Evolutionary conservation across 2,113 vertebrate species (phyloP), one percentile per base, ranked within the genome.

Genomic region (Cygnus atratus): DNA sequence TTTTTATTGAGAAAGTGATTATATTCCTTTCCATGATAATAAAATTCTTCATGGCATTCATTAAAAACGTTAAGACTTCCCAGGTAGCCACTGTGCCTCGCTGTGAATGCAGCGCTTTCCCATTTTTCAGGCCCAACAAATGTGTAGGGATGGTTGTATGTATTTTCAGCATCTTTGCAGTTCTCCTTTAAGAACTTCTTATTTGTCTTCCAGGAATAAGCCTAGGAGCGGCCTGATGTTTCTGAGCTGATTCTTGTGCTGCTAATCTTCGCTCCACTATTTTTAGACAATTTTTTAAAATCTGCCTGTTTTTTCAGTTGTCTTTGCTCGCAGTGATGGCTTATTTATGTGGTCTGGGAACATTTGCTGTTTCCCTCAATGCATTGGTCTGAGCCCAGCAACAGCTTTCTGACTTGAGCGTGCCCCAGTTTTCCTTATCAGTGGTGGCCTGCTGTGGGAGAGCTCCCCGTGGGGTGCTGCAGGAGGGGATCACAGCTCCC

Each of bases 211-310:
- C 43, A 68, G 66, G 68, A 94, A 90, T 80, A 96, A 93, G 68
- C 63, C 90, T 79, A 90, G 88, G 72, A 94, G 75, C 66, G 63
- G 73, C 90, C 83, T 95, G 90, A 88, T 90, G 88, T 68, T 93
- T 95, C 84, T 87, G 92, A 91, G 87, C 87, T 82, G 92, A 94
- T 72, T 87, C 92, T 87, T 84, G 41, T 55, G 74, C 84, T 72
- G 93, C 90, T 96, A 94, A 96, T 95, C 93, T 94, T 92, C 78
- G 70, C 92, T 94, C 57, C 66, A 75, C 95, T 96, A 91, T 91
- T 94, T 96, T 96, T 92, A 91, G 95, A 75, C 78, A 68, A 75
- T 93, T 95, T 92, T 89, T 71, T 10, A 28, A 78, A 79, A 91
- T 87, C 93, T 89, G 84, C 81, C 48, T 91, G 74, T 84, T 87